A percentile compares a stretch with the other conserved stretches of the same genome.
phyloP scores from a whole-genome alignment of 64 coral and sea anemone species.

The Trachythela sp. region DNA sequence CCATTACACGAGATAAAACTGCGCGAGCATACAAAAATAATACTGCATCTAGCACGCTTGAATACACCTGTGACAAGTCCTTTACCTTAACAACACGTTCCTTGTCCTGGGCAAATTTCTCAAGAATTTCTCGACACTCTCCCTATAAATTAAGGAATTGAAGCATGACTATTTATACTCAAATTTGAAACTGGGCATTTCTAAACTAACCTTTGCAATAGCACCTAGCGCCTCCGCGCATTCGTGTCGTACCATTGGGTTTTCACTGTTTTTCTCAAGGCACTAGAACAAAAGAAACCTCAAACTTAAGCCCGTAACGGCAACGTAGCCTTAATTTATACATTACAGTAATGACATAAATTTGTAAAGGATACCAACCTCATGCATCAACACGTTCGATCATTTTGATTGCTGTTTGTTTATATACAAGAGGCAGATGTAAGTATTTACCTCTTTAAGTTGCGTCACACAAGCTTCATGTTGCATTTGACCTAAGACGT shows the following conservation, averaged over 20 bases:
- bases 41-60: too few species aligned
- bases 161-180: neutral
- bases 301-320: too few species aligned
- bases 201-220: conserved; percentile 77
- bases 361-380: too few species aligned
- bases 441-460: conserved; percentile 71
- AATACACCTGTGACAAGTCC: too few species aligned
- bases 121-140: conserved; percentile 53
- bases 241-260: conserved; percentile 96
- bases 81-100: conserved; percentile 64
- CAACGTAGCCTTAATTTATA: too few species aligned
- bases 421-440: too few species aligned
- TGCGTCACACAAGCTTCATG: conserved; percentile 80
- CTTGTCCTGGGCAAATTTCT: conserved; percentile 53
- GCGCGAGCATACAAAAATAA: neutral
- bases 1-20: neutral
- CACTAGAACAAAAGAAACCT: conserved; percentile 7
- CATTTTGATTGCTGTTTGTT: too few species aligned
- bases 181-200: too few species aligned
- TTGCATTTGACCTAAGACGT: conserved; percentile 96
- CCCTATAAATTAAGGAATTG: conserved; percentile 33
- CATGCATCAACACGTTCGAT: too few species aligned
- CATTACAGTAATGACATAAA: neutral
- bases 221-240: conserved; percentile 94
- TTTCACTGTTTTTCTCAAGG: conserved; percentile 79